phyloP scores from a whole-genome alignment of 2,113 vertebrate species.

The Carassius auratus region DNA sequence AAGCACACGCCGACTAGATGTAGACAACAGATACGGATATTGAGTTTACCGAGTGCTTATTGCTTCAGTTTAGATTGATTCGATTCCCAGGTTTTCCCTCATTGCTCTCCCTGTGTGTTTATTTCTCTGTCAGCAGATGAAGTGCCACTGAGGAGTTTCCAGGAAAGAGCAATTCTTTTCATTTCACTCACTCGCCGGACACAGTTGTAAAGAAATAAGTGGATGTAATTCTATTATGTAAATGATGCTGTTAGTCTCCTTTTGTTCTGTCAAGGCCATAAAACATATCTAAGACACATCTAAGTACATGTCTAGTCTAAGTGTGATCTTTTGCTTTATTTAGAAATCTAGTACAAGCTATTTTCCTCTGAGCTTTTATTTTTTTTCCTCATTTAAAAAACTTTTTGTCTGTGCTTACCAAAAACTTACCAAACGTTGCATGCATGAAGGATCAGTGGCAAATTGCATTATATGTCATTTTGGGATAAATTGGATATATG shows the following conservation, averaged over 20 bases:
- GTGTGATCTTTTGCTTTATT: background rate
- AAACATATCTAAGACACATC: background rate
- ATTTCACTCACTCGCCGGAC: background rate
- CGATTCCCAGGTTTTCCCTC: background rate
- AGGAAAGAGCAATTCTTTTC: background rate
- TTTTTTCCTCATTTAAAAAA: background rate
- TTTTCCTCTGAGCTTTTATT: background rate
- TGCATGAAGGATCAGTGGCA: background rate
- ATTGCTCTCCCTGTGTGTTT: background rate
- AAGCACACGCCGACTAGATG: background rate
- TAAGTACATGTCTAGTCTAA: background rate
- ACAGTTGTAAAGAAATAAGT: background rate
- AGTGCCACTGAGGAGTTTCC: background rate
- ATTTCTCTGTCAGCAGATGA: background rate
- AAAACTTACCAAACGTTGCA: background rate
- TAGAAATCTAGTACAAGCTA: background rate
- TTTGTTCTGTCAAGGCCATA: background rate
- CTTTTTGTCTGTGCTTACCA: background rate
- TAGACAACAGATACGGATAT: background rate
- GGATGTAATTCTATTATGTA: background rate
- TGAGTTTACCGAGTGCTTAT: conserved; percentile 1
- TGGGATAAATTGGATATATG: background rate
- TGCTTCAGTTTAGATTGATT: conserved; percentile 1
- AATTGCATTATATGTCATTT: too few relatives aligned
- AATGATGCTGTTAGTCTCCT: background rate